Evolutionary conservation across 2,797 vertebrate species (phyloP).

Genomic region (Borostomias antarcticus): DNA sequence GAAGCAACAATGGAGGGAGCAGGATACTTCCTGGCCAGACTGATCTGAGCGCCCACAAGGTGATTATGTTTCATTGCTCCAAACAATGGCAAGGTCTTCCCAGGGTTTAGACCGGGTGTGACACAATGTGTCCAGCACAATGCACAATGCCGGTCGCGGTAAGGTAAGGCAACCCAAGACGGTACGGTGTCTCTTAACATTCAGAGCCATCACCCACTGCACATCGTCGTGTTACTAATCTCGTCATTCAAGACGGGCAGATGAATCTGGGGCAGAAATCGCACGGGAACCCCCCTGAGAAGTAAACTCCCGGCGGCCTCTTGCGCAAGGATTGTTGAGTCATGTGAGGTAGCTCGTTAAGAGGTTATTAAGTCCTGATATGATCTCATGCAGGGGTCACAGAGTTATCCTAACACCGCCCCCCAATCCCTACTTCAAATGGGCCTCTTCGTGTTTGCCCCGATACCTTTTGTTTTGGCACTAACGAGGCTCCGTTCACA

Average conservation of each 20-base stretch:
- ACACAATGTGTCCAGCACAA: constrained; percentile 14
- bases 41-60: constrained; percentile 17
- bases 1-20: constrained; percentile 23
- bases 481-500: background rate
- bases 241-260: constrained; percentile 11
- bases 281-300: no score
- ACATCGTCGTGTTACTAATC: constrained; percentile 25
- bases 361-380: background rate
- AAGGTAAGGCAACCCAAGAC: background rate
- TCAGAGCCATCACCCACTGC: background rate
- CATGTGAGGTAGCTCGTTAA: no score
- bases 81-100: constrained; percentile 35
- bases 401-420: background rate
- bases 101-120: constrained; percentile 18
- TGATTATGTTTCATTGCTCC: constrained; percentile 35
- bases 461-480: background rate
- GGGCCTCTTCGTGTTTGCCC: background rate
- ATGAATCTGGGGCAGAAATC: background rate
- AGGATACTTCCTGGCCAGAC: constrained; percentile 8
- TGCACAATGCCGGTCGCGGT: constrained; percentile 1
- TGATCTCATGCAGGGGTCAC: background rate
- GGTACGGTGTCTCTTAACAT: background rate
- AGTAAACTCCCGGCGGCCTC: no score
- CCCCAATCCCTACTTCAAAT: background rate
- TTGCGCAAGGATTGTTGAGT: no score